Evolutionary conservation across 1,140 invertebrate species (phyloP).

Genomic region (Hypothenemus hampei): DNA sequence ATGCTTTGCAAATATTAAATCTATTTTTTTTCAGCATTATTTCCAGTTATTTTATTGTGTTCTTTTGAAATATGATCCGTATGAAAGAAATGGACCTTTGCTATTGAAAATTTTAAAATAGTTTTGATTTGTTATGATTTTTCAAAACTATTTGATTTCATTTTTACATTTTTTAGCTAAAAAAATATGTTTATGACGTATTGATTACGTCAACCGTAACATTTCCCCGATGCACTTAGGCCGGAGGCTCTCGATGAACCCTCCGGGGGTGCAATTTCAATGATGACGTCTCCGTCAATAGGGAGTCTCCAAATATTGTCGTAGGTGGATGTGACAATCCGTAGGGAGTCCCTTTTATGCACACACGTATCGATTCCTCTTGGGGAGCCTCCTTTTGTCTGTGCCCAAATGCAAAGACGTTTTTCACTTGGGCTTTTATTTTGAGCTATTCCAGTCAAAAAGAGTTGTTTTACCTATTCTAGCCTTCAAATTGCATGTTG

Average conservation of each 20-base stretch:
- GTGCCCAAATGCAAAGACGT: constrained; percentile 3
- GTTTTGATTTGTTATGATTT: too few species aligned
- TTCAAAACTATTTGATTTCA: too few species aligned
- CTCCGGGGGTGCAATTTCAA: constrained; percentile 14
- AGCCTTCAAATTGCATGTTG: not conserved
- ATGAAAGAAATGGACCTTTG: too few species aligned
- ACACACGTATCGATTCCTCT: constrained; percentile 16
- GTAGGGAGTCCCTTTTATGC: constrained; percentile 5
- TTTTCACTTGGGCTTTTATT: not conserved
- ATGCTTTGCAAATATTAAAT: constrained; percentile 9
- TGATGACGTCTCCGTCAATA: constrained; percentile 20
- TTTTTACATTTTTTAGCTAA: too few species aligned
- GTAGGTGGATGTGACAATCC: constrained; percentile 24
- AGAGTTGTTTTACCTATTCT: too few species aligned
- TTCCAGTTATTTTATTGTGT: not conserved
- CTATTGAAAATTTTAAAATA: too few species aligned
- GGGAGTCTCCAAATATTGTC: constrained; percentile 21
- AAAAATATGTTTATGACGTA: too few species aligned
- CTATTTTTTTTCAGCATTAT: constrained; percentile 4
- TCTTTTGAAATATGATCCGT: not conserved
- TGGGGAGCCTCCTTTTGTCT: constrained; percentile 2
- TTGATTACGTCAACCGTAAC: not conserved
- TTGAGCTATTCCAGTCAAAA: too few species aligned
- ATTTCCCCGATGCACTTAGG: not conserved
- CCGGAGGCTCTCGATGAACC: constrained; percentile 2